These are phyloP conservation scores for Hexactinellida sp. DNA, from an alignment of 37 sponge, comb jelly and placozoan species.

Conservation along the genomic window DNA sequence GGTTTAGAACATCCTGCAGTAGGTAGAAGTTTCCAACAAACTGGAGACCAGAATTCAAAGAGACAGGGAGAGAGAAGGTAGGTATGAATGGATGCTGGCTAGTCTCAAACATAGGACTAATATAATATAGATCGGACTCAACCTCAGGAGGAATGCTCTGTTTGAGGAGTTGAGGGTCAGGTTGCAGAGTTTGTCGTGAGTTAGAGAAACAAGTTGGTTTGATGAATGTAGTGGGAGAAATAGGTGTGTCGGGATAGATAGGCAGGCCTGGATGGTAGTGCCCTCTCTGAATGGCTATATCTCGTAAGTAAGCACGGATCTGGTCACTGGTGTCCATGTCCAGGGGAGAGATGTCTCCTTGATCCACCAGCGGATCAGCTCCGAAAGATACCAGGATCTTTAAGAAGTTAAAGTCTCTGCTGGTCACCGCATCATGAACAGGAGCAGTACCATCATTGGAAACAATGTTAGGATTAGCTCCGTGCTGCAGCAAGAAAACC, in stretches of 20 bases:
- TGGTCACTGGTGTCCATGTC: slow-evolving; percentile 28
- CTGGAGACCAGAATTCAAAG: neutral
- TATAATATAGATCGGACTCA: neutral
- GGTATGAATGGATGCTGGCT: neutral
- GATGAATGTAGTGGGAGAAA: neutral
- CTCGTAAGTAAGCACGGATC: neutral
- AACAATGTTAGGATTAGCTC: slow-evolving; percentile 50
- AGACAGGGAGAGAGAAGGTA: neutral
- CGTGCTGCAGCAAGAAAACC: slow-evolving; percentile 39
- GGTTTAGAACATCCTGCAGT: neutral
- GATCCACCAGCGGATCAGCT: slow-evolving; percentile 48
- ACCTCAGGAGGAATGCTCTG: neutral
- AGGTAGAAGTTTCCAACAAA: neutral
- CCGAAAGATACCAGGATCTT: slow-evolving; percentile 40
- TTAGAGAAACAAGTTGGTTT: neutral
- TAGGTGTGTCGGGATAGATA: neutral
- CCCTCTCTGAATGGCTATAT: neutral
- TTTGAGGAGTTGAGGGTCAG: neutral
- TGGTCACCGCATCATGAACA: slow-evolving; percentile 75
- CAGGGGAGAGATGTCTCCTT: slow-evolving; percentile 42
- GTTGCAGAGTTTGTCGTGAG: neutral
- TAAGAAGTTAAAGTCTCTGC: slow-evolving; percentile 36
- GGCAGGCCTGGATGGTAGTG: neutral
- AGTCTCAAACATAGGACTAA: neutral
- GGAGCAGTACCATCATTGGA: slow-evolving; percentile 75